A percentile compares a stretch with the other conserved stretches of the same genome.
Evolutionary conservation across 2,888 invertebrate species (phyloP).

Genomic region (Metopia argyrocephala): DNA sequence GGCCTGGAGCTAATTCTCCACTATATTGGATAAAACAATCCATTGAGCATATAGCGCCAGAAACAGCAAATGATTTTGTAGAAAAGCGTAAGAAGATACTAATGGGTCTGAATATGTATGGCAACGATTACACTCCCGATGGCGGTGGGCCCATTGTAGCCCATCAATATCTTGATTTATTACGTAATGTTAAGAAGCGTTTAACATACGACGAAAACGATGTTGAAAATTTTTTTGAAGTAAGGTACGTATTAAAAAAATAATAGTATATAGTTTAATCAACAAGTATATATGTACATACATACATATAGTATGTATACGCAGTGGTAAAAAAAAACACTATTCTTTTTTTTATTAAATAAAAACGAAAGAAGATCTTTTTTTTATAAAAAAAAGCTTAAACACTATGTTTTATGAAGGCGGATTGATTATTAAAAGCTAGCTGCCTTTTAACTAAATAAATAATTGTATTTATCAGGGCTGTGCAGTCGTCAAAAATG

Average conservation of each 20-base stretch:
- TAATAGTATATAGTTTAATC: not conserved
- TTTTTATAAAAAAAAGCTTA: too few relatives aligned
- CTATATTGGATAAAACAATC: constrained; percentile 89
- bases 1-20: constrained; percentile 95
- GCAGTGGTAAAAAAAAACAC: too few relatives aligned
- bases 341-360: too few relatives aligned
- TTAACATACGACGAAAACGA: constrained; percentile 87
- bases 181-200: constrained; percentile 87
- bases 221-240: constrained; percentile 91
- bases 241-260: constrained; percentile 82
- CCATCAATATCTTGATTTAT: constrained; percentile 86
- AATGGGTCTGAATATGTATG: constrained; percentile 95
- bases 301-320: too few relatives aligned
- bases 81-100: constrained; percentile 87
- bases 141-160: constrained; percentile 91
- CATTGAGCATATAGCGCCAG: constrained; percentile 85
- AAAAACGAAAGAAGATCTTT: too few relatives aligned
- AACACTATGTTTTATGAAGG: too few relatives aligned
- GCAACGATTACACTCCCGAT: constrained; percentile 89
- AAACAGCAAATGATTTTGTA: constrained; percentile 76
- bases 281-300: not conserved
- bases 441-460: too few relatives aligned
- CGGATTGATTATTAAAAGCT: too few relatives aligned
- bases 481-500: too few relatives aligned
- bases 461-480: too few relatives aligned